Evolutionary conservation across 2,797 vertebrate species (phyloP), one percentile per base, ranked within the genome.

Genomic region (Chelidonichthys spinosus): DNA sequence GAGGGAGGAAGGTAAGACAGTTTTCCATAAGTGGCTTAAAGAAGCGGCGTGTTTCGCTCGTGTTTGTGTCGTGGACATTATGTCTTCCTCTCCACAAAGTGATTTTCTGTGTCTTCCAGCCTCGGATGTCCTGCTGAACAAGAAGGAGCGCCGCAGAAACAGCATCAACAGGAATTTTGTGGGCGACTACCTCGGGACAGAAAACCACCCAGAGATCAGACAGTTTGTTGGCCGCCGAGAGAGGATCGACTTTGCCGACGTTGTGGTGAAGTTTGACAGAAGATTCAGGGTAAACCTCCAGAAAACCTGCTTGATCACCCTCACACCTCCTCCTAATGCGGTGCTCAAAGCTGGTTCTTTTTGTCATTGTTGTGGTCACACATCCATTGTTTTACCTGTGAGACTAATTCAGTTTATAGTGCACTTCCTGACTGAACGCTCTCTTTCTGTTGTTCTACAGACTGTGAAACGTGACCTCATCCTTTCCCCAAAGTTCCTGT

Each of bases 161-260:
- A 96, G 96, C 85, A 90, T 96, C 61, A 96, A 96, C 89, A 91
- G 96, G 43, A 96, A 96, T 88, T 96, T 96, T 35, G 81, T 96
- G 77, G 96, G 96, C 0, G 96, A 96, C 75, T 96, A 96, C 86
- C 91, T 96, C 0, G 96, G 96, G 2, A 92, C 91, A 0, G 95
- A 96, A 59, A 92, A 82, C 72, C 94, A 90, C 18, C 96, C 96
- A 0, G 96, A 96, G 87, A 90, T 96, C 73, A 78, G 95, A 0
- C 94, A 93, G 74, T 96, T 96, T 2, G 92, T 96, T 0, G 95
- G 95, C 9, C 95, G 95, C 17, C 75, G 95, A 36, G 96, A 96
- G 61, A 92, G 94, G 44, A 94, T 96, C 1, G 96, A 96, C 81
- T 96, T 96, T 2, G 93, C 96, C 0, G 95, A 96, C 1, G 94